A percentile compares a stretch with the other conserved stretches of the same genome.
These are phyloP conservation scores for Bombus cullumanus DNA, from an alignment of 1,140 invertebrate species.

Conservation along the genomic window DNA sequence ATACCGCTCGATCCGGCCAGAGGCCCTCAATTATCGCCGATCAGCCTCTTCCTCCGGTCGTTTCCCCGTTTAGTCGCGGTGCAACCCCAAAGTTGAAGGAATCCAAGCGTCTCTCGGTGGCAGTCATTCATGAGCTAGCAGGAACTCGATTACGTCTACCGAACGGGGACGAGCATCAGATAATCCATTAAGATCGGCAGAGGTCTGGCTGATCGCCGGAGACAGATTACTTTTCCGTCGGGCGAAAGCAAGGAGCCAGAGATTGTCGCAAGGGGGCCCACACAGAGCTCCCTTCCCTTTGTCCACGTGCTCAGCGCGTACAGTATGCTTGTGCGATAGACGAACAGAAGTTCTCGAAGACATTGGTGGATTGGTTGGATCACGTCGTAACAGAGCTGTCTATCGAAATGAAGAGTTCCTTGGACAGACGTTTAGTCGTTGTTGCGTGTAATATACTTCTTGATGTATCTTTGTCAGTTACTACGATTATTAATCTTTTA, in stretches of 20 bases:
- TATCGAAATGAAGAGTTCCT: neutral
- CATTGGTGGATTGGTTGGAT: neutral
- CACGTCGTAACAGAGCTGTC: neutral
- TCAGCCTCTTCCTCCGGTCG: too few relatives aligned
- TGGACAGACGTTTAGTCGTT: neutral
- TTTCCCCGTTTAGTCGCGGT: neutral
- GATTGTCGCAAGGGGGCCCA: slow-evolving; percentile 24
- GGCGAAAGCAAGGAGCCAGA: slow-evolving; percentile 30
- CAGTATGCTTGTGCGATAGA: too few relatives aligned
- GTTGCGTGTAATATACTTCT: neutral
- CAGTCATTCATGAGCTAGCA: slow-evolving; percentile 29
- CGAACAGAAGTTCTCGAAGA: neutral
- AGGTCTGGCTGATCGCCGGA: slow-evolving; percentile 58
- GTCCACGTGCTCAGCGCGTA: slow-evolving; percentile 47
- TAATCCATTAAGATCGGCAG: slow-evolving; percentile 54
- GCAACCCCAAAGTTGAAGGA: neutral
- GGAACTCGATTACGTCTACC: slow-evolving; percentile 29
- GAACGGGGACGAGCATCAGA: slow-evolving; percentile 45
- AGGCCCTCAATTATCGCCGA: too few relatives aligned
- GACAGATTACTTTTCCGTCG: slow-evolving; percentile 51
- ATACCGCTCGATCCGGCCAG: too few relatives aligned
- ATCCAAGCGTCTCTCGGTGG: neutral
- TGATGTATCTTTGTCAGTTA: too few relatives aligned
- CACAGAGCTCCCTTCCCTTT: slow-evolving; percentile 4
- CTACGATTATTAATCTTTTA: too few relatives aligned